Base-by-base conservation (phyloP, 2,113 vertebrate species). In the Cheilinus undulatus region DNA sequence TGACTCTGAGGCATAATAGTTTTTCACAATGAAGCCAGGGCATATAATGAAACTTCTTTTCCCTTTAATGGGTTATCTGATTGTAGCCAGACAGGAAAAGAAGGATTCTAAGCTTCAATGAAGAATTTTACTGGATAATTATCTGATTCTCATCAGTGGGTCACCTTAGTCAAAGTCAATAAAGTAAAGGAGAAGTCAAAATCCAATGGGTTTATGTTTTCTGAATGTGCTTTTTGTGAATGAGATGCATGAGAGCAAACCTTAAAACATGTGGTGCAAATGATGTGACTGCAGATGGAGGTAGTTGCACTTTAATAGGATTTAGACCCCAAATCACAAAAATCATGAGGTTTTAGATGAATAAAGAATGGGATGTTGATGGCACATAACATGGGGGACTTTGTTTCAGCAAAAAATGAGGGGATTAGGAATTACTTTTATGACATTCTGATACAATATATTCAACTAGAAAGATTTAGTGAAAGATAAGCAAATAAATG, bases 1-100 rank as follows among this genome's bases (percentile, higher is more conserved):
- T 72, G 58, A 77, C 79, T 80, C 48, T 64, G 45, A 85, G 88
- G 66, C 78, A 78, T 62, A 76, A 68, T 49, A 3, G 52, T 71
- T 82, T 82, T 70, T 84, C 56, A 77, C 14, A 67, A 66, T 78
- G 74, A 75, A 80, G 60, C 51, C 40, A 67, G 69, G 52, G 42
- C 26, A 48, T 56, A 28, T 70, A 68, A 83, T 70, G 58, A 78
- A 66, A 71, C 1, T 3, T 76, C 52, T 67, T 53, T 48, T 40
- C 43, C 26, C 14, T 5, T 36, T 67, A n/a, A 72, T 45, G 61
- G 30, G 73, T 27, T n/a, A 36, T 74, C 52, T 70, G 28, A 12
- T 61, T 57, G 20, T 24, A 57, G 36, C 7, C 13, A 9, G 26
- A 49, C 40, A 27, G 34, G 15, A 19, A 65, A 62, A 72, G 20